Base-by-base conservation (phyloP, 2,797 vertebrate genomes). In the Fundulus diaphanus region DNA sequence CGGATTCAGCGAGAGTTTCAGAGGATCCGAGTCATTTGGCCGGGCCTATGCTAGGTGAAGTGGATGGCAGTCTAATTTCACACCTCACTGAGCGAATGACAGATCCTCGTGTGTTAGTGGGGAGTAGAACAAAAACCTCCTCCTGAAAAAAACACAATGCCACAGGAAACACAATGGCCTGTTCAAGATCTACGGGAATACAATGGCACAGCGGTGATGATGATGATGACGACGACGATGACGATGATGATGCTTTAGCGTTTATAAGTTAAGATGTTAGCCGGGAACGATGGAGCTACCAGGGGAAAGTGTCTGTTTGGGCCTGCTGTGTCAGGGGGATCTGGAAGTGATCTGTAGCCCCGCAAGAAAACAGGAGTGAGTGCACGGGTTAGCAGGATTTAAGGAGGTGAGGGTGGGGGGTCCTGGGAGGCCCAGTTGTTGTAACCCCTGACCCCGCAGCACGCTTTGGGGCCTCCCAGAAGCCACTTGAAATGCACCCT, bases 371-470 rank as follows among this genome's bases (percentile, higher is more conserved):
- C 74, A 59, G 49, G 74, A 56, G 70, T 70, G 69, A 71, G 63
- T 27, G 65, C 13, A 22, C 65, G 71, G 83, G 88, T 79, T 75
- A 73, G 73, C 71, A 68, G 78, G 84, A 81, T 84, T 87, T 85
- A 80, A 77, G 31, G 66, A 73, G 83, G 74, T 76, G 74, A 68
- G 46, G 52, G 74, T 44, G 79, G 54, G 74, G 76, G 13, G 37
- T 83, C 77, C 85, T 81, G 90, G 90, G 90, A 91, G 93, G 92
- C 88, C 83, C 87, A 88, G 94, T 95, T 95, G 94, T 95, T 94
- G 87, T 95, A 95, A 94, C 94, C 95, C 92, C 86, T 93, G 93
- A 96, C 95, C 94, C 90, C 78, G 82, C 76, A 88, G 89, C 95
- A 94, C 92, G 87, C 94, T 94, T 89, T 93, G 52, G 87, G 84